These are phyloP conservation scores for Loriculus beryllinus DNA, from an alignment of 2,797 vertebrate species.

Conservation along the genomic window DNA sequence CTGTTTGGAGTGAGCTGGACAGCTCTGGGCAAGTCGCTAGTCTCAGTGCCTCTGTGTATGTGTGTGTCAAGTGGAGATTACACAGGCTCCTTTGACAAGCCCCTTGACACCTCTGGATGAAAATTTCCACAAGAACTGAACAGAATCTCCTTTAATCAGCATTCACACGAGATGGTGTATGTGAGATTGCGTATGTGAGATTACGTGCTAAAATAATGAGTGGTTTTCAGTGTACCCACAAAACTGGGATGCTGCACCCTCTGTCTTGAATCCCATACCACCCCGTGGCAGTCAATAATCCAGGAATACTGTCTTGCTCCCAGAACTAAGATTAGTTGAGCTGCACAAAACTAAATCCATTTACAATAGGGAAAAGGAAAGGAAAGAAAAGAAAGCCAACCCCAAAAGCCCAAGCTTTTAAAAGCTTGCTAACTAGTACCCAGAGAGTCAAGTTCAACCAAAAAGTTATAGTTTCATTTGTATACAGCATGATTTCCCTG, in stretches of 20 bases:
- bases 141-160: neutral
- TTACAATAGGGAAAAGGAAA: rapidly evolving
- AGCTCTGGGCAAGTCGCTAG: neutral
- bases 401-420: rapidly evolving
- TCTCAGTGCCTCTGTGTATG: neutral
- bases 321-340: neutral
- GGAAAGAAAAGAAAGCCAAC: neutral
- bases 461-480: rapidly evolving
- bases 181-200: neutral
- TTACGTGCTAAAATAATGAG: neutral
- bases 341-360: neutral
- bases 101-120: neutral
- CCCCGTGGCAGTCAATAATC: neutral
- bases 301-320: neutral
- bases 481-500: neutral
- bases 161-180: no score
- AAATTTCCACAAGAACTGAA: neutral
- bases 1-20: neutral
- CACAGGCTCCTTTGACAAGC: neutral
- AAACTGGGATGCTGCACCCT: neutral
- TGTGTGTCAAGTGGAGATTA: neutral
- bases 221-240: neutral
- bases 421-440: neutral
- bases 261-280: neutral
- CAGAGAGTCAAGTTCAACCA: neutral